Evolutionary conservation across 1,140 invertebrate genomes (phyloP).

Genomic region (Orchestia grillus): DNA sequence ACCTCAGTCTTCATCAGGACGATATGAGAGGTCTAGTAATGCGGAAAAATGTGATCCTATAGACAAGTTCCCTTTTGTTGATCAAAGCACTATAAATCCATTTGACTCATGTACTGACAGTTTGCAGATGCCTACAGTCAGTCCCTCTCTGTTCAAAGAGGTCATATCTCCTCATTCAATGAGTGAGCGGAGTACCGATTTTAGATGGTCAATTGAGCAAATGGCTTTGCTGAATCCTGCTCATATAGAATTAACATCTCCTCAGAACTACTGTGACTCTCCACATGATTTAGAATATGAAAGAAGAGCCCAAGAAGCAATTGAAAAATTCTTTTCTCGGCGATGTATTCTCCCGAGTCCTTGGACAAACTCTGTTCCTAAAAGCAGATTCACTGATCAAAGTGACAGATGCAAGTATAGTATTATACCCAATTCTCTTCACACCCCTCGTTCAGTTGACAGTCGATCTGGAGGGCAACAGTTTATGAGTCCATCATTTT

Average conservation of each 20-base stretch:
- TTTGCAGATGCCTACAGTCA: constrained; percentile 27
- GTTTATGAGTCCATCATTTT: neutral
- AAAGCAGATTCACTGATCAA: constrained; percentile 1
- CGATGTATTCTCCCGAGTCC: constrained; percentile 42
- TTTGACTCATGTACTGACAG: constrained; percentile 37
- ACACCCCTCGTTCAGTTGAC: neutral
- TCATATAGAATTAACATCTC: constrained; percentile 33
- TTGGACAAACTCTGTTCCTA: constrained; percentile 18
- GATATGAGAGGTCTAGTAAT: neutral
- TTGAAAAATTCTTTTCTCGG: constrained; percentile 20
- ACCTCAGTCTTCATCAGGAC: constrained; percentile 13
- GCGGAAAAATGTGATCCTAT: neutral
- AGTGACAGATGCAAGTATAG: neutral
- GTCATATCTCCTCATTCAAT: constrained; percentile 2
- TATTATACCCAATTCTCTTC: neutral
- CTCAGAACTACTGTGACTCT: neutral
- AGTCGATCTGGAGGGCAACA: neutral
- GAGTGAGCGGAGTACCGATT: constrained; percentile 9
- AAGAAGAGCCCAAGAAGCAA: constrained; percentile 36
- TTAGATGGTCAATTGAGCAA: constrained; percentile 35
- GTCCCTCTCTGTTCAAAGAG: constrained; percentile 31
- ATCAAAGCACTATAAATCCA: constrained; percentile 19
- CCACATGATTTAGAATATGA: constrained; percentile 25
- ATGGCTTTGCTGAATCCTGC: constrained; percentile 20
- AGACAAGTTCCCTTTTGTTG: neutral